These are phyloP conservation scores for Lepidotrigona ventralis DNA, from an alignment of 1,140 invertebrate genomes.

Conservation along the genomic window DNA sequence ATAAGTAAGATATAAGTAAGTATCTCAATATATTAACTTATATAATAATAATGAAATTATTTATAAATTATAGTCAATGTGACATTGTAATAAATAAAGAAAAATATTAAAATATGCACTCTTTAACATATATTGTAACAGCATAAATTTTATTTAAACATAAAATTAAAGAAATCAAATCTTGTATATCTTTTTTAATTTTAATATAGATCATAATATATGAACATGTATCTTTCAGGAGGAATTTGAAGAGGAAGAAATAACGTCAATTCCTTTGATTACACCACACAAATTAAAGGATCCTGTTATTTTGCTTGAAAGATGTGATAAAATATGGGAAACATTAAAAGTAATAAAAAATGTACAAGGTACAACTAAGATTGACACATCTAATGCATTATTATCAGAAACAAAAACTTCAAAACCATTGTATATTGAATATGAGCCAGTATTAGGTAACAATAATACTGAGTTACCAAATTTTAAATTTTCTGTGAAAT, in stretches of 20 bases:
- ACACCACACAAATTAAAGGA: conserved; percentile 63
- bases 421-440: conserved; percentile 49
- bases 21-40: too few relatives aligned
- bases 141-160: not conserved
- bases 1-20: too few relatives aligned
- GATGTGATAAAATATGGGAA: conserved; percentile 77
- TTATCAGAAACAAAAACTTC: not conserved
- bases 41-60: not conserved
- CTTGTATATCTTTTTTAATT: not conserved
- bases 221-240: not conserved
- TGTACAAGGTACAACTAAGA: conserved; percentile 45
- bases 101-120: not conserved
- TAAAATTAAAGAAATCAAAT: not conserved
- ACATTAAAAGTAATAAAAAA: conserved; percentile 73
- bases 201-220: not conserved
- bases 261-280: conserved; percentile 13
- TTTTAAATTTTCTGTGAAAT: conserved; percentile 70
- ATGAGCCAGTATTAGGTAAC: conserved; percentile 59
- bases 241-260: conserved; percentile 29
- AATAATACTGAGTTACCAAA: conserved; percentile 61
- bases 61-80: not conserved
- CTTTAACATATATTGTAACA: not conserved
- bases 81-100: not conserved
- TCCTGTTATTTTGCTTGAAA: conserved; percentile 64
- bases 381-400: not conserved